A percentile compares a stretch with the other conserved stretches of the same genome.
phyloP scores from a whole-genome alignment of 2,113 vertebrate species.

The Murina feae region DNA sequence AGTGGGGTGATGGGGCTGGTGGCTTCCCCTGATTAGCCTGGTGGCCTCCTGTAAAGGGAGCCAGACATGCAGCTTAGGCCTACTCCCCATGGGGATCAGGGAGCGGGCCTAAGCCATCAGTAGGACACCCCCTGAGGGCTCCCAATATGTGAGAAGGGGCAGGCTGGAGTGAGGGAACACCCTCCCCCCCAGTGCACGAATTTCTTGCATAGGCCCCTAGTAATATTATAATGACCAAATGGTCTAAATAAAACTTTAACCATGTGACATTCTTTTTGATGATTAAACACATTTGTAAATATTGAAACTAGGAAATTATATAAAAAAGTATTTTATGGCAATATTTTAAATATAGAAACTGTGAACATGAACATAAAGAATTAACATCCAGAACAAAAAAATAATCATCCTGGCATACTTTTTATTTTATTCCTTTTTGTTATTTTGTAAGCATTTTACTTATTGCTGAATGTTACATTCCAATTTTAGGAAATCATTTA shows the following conservation, averaged over 20 bases:
- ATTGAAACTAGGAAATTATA: neutral
- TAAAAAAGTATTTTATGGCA: neutral
- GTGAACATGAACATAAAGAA: neutral
- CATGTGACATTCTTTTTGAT: neutral
- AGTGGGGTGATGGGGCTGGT: no score
- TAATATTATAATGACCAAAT: neutral
- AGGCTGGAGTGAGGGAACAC: no score
- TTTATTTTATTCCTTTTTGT: neutral
- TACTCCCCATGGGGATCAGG: no score
- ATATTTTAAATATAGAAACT: constrained; percentile 10
- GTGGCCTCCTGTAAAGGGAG: no score
- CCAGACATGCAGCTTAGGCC: no score
- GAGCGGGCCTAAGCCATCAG: no score
- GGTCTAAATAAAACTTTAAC: neutral
- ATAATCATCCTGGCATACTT: neutral
- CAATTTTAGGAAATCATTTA: neutral
- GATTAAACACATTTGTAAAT: neutral
- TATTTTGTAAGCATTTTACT: neutral
- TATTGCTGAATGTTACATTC: neutral
- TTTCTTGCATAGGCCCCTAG: no score
- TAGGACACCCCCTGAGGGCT: no score
- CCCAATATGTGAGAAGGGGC: no score
- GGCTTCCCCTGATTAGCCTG: no score
- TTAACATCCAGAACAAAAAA: neutral
- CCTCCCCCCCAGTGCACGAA: no score